phyloP scores from a whole-genome alignment of 2,888 invertebrate species.

The Calliscelio sp. region DNA sequence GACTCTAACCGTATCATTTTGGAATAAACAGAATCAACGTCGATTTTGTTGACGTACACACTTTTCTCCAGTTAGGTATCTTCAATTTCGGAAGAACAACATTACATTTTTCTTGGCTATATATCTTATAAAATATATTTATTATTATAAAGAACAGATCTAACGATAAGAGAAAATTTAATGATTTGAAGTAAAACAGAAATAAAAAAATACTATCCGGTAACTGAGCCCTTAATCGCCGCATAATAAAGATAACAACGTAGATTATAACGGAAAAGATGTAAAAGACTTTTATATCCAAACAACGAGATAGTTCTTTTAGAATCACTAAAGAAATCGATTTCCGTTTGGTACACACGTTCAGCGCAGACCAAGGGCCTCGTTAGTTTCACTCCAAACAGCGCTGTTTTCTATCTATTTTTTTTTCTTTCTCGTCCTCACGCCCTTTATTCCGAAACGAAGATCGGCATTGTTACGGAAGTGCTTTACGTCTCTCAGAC shows the following conservation, averaged over 20 bases:
- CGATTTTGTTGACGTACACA: no score
- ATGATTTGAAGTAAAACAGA: no score
- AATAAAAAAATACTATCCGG: no score
- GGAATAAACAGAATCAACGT: no score
- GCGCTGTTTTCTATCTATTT: slow-evolving; percentile 71
- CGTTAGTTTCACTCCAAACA: slow-evolving; percentile 81
- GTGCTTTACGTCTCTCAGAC: slow-evolving; percentile 80
- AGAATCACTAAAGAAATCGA: slow-evolving; percentile 75
- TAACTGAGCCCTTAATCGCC: neutral
- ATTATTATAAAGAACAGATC: no score
- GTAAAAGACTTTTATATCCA: slow-evolving; percentile 15
- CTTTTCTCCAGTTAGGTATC: no score
- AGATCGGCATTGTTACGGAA: slow-evolving; percentile 83
- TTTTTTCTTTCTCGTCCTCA: slow-evolving; percentile 68
- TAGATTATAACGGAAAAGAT: slow-evolving; percentile 9
- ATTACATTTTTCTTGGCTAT: no score
- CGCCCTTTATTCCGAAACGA: slow-evolving; percentile 81
- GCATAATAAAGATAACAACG: neutral
- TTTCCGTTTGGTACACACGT: slow-evolving; percentile 73
- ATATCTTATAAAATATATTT: no score
- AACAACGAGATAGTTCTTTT: slow-evolving; percentile 27
- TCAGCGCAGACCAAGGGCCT: slow-evolving; percentile 74
- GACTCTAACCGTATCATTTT: no score
- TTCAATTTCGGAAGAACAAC: no score
- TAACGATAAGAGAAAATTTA: no score